phyloP scores from a whole-genome alignment of 2,113 vertebrate genomes.

The Hippoglossus stenolepis region DNA sequence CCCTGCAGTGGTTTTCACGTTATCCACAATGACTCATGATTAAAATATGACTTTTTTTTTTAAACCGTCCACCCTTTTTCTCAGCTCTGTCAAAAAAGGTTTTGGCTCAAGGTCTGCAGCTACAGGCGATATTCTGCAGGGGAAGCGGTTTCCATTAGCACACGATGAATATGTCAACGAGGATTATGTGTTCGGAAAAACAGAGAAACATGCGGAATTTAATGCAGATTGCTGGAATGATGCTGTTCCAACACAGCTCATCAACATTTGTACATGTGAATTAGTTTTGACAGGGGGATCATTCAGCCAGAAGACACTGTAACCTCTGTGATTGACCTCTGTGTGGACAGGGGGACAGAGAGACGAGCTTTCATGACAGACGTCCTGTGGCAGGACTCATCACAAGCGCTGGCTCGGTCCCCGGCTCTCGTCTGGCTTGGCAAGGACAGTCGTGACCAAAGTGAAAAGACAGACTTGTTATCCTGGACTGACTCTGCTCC shows the following conservation, averaged over 20 bases:
- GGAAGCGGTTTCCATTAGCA: conserved; percentile 28
- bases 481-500: conserved; percentile 40
- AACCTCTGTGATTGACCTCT: conserved; percentile 30
- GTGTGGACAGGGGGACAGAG: conserved; percentile 38
- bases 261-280: neutral
- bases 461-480: conserved; percentile 60
- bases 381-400: conserved; percentile 29
- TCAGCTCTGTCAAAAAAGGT: neutral
- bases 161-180: conserved; percentile 17
- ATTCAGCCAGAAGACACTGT: conserved; percentile 13
- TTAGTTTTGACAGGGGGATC: neutral
- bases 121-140: conserved; percentile 16
- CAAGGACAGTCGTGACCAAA: conserved; percentile 35
- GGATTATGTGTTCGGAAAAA: conserved; percentile 3
- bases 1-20: neutral
- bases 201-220: neutral
- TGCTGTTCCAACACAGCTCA: neutral
- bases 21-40: neutral
- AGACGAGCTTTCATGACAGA: conserved; percentile 42
- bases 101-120: conserved; percentile 8
- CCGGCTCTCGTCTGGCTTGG: conserved; percentile 39
- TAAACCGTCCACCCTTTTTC: neutral
- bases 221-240: neutral
- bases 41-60: neutral
- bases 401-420: conserved; percentile 34